Evolutionary conservation across 2,888 invertebrate genomes (phyloP).

Genomic region (Muscina levida): DNA sequence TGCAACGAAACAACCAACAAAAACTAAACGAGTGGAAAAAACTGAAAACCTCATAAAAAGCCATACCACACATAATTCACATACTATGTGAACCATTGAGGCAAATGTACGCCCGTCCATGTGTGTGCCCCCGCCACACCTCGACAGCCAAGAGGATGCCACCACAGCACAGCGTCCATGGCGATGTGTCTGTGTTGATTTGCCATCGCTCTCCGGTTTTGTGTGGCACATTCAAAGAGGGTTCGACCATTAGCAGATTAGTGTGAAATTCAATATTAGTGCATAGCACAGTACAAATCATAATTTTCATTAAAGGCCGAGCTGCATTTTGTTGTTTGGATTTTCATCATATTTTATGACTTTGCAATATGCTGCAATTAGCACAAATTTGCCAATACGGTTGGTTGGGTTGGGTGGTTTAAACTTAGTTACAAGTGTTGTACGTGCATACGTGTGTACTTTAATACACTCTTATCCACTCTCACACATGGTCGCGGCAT

Average conservation of each 20-base stretch:
- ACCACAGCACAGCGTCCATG: neutral
- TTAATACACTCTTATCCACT: neutral
- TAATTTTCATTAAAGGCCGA: conserved; percentile 47
- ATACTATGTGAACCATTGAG: neutral
- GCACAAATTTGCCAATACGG: conserved; percentile 64
- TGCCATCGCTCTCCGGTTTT: neutral
- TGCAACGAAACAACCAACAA: conserved; percentile 28
- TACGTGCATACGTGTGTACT: neutral
- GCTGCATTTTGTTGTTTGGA: conserved; percentile 21
- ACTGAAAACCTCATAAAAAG: conserved; percentile 52
- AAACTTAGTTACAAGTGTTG: conserved; percentile 53
- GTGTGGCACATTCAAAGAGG: conserved; percentile 49
- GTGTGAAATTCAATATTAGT: conserved; percentile 66
- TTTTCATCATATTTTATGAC: conserved; percentile 61
- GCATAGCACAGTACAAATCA: conserved; percentile 56
- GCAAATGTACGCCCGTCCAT: neutral
- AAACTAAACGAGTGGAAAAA: conserved; percentile 25
- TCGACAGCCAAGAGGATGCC: neutral
- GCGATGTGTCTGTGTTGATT: neutral
- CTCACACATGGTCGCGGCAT: conserved; percentile 9
- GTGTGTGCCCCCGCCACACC: neutral
- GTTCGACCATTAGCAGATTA: conserved; percentile 64
- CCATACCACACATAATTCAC: conserved; percentile 63
- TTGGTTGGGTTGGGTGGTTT: conserved; percentile 60
- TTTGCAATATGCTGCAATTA: conserved; percentile 65